Percentiles rank a stretch among this genome's conserved stretches.
Evolutionary conservation across 2,113 vertebrate genomes (phyloP).

Genomic region (rat (Rattus norvegicus)): GRCr8 NC_086024.1:99417001-99417500

Average conservation of each 20-base stretch:
- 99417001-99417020: background rate
- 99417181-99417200: background rate
- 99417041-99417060: slow-evolving; percentile 42
- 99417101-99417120: slow-evolving; percentile 12
- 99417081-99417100: background rate
- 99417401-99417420: background rate
- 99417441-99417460: background rate
- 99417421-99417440: slow-evolving; percentile 21
- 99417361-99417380: background rate
- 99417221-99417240: background rate
- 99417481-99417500: slow-evolving; percentile 16
- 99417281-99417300: background rate
- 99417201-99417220: background rate
- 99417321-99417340: background rate
- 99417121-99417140: background rate
- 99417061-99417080: slow-evolving; percentile 7
- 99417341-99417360: background rate
- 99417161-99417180: background rate
- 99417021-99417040: background rate
- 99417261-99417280: background rate
- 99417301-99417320: background rate
- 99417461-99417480: slow-evolving; percentile 31
- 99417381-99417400: background rate
- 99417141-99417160: background rate
- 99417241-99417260: background rate